A percentile compares a stretch with the other conserved stretches of the same genome.
These are phyloP conservation scores for Micromussa lordhowensis DNA, from an alignment of 92 coral and sea anemone genomes.

Conservation along the genomic window DNA sequence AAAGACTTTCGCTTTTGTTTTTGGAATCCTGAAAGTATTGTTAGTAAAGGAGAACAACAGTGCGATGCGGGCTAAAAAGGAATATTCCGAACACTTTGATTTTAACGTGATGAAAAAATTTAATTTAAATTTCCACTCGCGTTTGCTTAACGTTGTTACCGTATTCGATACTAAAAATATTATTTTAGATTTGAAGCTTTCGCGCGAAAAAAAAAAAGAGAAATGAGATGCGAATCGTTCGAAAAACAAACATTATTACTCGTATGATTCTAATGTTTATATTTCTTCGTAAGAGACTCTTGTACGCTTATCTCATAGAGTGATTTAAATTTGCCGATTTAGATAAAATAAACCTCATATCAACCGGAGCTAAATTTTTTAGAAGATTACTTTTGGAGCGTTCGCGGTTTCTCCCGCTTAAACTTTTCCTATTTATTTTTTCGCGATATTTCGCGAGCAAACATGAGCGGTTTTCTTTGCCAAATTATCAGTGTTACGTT, in stretches of 20 bases:
- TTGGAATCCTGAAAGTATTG: constrained; percentile 6
- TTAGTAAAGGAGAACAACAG: not conserved
- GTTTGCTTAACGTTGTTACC: not conserved
- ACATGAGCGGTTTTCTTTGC: not conserved
- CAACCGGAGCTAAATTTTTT: constrained; percentile 42
- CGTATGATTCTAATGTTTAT: not conserved
- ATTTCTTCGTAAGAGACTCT: constrained; percentile 9
- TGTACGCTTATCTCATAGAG: constrained; percentile 14
- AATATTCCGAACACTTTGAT: not conserved
- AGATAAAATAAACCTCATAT: constrained; percentile 30
- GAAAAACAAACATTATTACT: constrained; percentile 27
- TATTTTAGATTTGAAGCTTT: not conserved
- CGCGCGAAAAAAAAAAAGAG: not conserved
- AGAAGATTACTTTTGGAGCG: constrained; percentile 14
- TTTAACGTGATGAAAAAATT: constrained; percentile 4
- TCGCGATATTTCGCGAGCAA: not conserved
- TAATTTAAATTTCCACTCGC: constrained; percentile 5
- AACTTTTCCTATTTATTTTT: not conserved
- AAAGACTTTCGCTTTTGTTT: constrained; percentile 16
- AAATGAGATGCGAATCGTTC: not conserved
- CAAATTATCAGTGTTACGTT: not conserved
- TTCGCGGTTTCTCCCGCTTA: not conserved
- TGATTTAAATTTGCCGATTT: constrained; percentile 34
- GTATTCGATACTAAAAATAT: not conserved
- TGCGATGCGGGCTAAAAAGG: not conserved